Evolutionary conservation across 2,797 vertebrate genomes (phyloP).

Genomic region (Scolopax rusticola): DNA sequence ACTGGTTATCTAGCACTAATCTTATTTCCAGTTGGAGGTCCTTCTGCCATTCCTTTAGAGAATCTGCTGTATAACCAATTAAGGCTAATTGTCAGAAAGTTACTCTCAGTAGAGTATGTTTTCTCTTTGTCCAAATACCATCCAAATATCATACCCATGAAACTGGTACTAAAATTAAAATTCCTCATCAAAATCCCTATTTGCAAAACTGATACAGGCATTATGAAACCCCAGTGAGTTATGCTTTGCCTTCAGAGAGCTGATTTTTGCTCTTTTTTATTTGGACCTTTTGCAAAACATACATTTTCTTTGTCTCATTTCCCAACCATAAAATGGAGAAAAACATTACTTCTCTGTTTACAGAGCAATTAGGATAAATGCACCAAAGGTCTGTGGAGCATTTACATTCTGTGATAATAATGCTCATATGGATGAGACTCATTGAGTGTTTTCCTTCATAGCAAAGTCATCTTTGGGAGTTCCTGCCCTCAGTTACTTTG

Average conservation of each 20-base stretch:
- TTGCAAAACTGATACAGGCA: not conserved
- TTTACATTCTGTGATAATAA: not conserved
- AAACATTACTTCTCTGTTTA: not conserved
- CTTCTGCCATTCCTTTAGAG: not conserved
- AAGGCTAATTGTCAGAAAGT: slow-evolving; percentile 36
- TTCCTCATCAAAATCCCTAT: not conserved
- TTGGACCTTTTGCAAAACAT: not conserved
- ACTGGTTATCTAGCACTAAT: not conserved
- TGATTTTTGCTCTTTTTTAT: not conserved
- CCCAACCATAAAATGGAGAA: not conserved
- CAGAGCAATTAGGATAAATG: not conserved
- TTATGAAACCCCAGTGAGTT: not conserved
- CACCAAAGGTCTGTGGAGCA: not conserved
- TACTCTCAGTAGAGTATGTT: not conserved
- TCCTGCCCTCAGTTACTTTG: not conserved
- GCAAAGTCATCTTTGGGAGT: not conserved
- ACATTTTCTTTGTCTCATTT: not conserved
- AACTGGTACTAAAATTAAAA: not conserved
- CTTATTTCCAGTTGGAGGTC: not conserved
- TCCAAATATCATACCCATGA: not conserved
- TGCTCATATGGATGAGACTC: not conserved
- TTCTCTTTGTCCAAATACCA: not conserved
- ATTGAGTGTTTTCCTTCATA: not conserved
- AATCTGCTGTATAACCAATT: slow-evolving; percentile 16
- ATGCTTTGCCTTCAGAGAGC: not conserved